Evolutionary conservation across 2,888 invertebrate genomes (phyloP), one percentile per base, ranked within the genome.

Genomic region (Brachyopa scutellaris): DNA sequence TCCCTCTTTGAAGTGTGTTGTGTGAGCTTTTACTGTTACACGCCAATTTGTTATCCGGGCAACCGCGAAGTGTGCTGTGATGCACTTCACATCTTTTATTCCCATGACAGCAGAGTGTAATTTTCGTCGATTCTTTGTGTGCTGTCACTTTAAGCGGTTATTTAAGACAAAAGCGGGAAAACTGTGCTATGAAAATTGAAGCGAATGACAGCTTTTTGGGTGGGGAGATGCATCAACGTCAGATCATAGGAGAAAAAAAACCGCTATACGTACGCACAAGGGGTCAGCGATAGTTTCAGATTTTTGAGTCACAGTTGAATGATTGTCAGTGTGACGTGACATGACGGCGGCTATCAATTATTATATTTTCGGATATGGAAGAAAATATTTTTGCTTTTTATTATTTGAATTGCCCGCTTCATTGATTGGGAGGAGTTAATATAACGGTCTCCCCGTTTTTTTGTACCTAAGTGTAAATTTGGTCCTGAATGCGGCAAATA

Each of bases 11-110:
- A 38, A 57, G 36, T 55, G 57, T 36, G 55, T 17, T 38, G 64
- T 61, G 82, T 55, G 61, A 72, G 76, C 77, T 82, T 70, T 61
- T 72, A 66, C 66, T 66, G 66, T 77, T 77, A 47, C 55, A 72
- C 40, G 66, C 53, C 70, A 77, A 82, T 77, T 82, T 82, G 59
- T 38, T 38, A 64, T 51, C 40, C 69, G 61, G 47, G 45, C 57
- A 69, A 62, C 15, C 62, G 45, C 47, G 64, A 69, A 74, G 69
- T 80, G 62, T 59, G 62, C 59, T 64, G n/a, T n/a, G 59, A 69
- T 69, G 76, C 64, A 82, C 64, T 76, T 74, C 57, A 70, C 64
- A 53, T 64, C 76, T 59, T 59, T 62, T 72, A 57, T 74, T 80
- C 80, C 61, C 57, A 47, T 61, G 51, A n/a, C n/a, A n/a, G 13